These are phyloP conservation scores for Acipenser transmontanus DNA, from an alignment of 2,797 vertebrate species.

Conservation along the genomic window DNA sequence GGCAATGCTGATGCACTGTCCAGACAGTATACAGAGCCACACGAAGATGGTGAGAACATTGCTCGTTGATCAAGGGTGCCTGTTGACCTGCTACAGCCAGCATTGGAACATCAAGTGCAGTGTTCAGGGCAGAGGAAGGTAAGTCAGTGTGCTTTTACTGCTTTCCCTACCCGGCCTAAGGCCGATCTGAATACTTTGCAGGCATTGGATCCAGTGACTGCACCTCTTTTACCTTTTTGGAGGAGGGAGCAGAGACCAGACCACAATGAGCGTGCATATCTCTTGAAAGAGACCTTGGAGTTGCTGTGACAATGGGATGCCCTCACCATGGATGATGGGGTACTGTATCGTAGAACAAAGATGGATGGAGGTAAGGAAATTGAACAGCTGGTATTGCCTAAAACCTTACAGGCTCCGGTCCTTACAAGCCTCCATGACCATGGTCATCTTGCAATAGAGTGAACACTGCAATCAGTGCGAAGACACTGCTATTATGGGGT, in stretches of 20 bases:
- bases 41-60: not conserved
- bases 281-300: not conserved
- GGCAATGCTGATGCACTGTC: not conserved
- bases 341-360: not conserved
- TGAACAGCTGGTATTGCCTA: not conserved
- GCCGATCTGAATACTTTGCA: not conserved
- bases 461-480: not conserved
- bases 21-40: not conserved
- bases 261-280: not conserved
- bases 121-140: not conserved
- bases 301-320: not conserved
- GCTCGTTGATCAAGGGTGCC: not conserved
- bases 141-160: not conserved
- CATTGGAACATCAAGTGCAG: not conserved
- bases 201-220: not conserved
- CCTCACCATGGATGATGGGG: not conserved
- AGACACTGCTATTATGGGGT: not conserved
- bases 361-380: not conserved
- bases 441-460: constrained; percentile 3
- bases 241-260: not conserved
- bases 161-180: not conserved
- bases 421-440: not conserved
- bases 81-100: not conserved
- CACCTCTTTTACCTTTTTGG: not conserved
- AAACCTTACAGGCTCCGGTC: not conserved